A percentile compares a stretch with the other conserved stretches of the same genome.
phyloP scores from a whole-genome alignment of 2,888 invertebrate genomes.

The Ethmia dodecea region DNA sequence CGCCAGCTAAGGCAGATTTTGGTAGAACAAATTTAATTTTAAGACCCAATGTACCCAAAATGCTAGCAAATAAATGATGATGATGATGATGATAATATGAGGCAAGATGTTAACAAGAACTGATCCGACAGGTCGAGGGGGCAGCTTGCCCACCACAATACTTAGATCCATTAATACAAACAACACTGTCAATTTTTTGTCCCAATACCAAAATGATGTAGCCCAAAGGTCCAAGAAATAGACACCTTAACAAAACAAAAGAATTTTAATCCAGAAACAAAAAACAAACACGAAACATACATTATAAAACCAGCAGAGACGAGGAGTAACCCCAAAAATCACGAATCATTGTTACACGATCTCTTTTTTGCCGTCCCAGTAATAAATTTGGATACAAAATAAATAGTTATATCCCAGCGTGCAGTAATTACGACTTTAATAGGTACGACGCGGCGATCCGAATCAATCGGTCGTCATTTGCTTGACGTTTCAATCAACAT shows the following conservation, averaged over 20 bases:
- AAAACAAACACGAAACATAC: slow-evolving; percentile 36
- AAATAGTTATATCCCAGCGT: slow-evolving; percentile 69
- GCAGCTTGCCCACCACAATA: too few species aligned
- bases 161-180: too few species aligned
- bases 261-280: slow-evolving; percentile 31
- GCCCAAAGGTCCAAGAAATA: too few species aligned
- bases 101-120: too few species aligned
- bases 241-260: slow-evolving; percentile 34
- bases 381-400: slow-evolving; percentile 69
- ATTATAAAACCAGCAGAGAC: not conserved
- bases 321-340: slow-evolving; percentile 3
- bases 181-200: too few species aligned
- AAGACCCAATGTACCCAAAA: too few species aligned
- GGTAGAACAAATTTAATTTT: too few species aligned
- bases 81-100: too few species aligned
- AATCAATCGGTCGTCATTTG: slow-evolving; percentile 70
- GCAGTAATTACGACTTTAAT: slow-evolving; percentile 73
- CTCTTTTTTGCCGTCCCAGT: slow-evolving; percentile 60
- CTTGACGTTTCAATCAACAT: slow-evolving; percentile 76
- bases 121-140: too few species aligned
- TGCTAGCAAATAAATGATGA: too few species aligned
- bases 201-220: too few species aligned
- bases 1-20: too few species aligned
- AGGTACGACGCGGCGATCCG: slow-evolving; percentile 62
- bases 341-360: slow-evolving; percentile 39